These are phyloP conservation scores for Gastrophysa polygoni DNA, from an alignment of 2,888 invertebrate species.

Conservation along the genomic window DNA sequence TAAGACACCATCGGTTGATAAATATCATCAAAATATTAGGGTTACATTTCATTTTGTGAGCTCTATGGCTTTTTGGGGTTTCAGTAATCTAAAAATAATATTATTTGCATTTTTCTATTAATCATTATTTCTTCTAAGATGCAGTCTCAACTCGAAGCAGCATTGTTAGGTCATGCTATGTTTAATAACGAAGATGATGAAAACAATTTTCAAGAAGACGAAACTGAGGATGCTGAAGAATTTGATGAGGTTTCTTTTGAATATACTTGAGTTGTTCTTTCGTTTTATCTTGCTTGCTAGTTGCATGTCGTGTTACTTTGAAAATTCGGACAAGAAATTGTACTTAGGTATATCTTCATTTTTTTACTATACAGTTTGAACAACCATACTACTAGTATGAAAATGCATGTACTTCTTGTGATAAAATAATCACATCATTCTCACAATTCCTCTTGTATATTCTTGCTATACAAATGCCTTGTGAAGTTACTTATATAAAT, in stretches of 20 bases:
- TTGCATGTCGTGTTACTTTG: slow-evolving; percentile 23
- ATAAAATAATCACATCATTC: too few species aligned
- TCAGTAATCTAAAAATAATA: slow-evolving; percentile 31
- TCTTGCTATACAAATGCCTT: too few species aligned
- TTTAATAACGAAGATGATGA: slow-evolving; percentile 53
- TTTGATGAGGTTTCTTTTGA: slow-evolving; percentile 61
- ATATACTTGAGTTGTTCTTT: slow-evolving; percentile 37
- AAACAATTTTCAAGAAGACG: slow-evolving; percentile 63
- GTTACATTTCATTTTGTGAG: slow-evolving; percentile 28
- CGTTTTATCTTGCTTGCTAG: slow-evolving; percentile 29
- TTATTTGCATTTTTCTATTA: slow-evolving; percentile 38
- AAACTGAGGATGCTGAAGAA: slow-evolving; percentile 63
- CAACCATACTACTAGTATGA: background rate
- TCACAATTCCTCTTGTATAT: too few species aligned
- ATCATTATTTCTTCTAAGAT: slow-evolving; percentile 51
- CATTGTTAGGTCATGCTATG: slow-evolving; percentile 57
- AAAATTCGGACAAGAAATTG: slow-evolving; percentile 15
- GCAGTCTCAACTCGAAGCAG: slow-evolving; percentile 59
- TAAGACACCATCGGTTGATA: too few species aligned
- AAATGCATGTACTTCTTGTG: too few species aligned
- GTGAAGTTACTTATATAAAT: too few species aligned
- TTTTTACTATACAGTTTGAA: too few species aligned
- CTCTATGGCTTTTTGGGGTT: slow-evolving; percentile 38
- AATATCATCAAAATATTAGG: background rate
- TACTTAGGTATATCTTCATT: slow-evolving; percentile 3